Base-by-base conservation (phyloP, 2,888 invertebrate species). In the Pilophorus perplexus region DNA sequence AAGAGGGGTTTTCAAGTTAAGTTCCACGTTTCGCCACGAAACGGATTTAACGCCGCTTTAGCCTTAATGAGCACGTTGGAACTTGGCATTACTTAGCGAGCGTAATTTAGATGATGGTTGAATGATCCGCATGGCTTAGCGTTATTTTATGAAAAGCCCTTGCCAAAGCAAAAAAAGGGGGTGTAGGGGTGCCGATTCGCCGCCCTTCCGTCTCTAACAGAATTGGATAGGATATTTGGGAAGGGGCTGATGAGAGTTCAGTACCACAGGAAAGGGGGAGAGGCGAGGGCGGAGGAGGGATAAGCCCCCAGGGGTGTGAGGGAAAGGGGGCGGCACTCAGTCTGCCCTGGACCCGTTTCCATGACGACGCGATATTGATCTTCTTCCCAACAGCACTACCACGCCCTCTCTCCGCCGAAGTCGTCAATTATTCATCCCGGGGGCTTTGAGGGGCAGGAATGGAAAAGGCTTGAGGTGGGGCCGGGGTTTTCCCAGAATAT, bases 321-420 rank as follows among this genome's bases (percentile, higher is more conserved):
- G 60, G 60, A 62, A 59, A 69, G 64, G 67, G 59, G 67, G 80
- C 80, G 79, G 79, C 80, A 80, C 79, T 77, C 79, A 78, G 79
- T 79, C 80, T 80, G 83, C 83, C 84, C 84, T 84, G 78, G 77
- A 54, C 77, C 59, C 37, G 78, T 78, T 77, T 76, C 78, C 76
- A 77, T 69, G 77, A 77, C 76, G 74, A 77, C 78, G 74, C 72
- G 74, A 77, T 78, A 78, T 79, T 78, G 78, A 79, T 79, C 78
- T 78, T 76, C 62, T 48, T 20, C 25, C 22, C 27, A 38, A 20
- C 44, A 38, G 8, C 48, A 67, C 68, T 62, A 42, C 59, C 46
- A 33, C 62, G 28, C 62, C 48, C 28, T 62, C 62, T 46, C n/a
- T 18, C 46, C 38, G 46, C 48, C 62, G 33, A 48, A 62, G 46